Conservation (phyloP, 1,140 invertebrate genomes). For the Drosophila melanogaster region Release_6_plus_ISO1_MT NT_033779.5:8811001-8811500, state of each 20-base stretch:
- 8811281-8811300: conserved; percentile 56
- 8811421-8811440: conserved; percentile 47
- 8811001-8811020: too few relatives aligned
- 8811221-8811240: conserved; percentile 1
- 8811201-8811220: not conserved
- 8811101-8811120: too few relatives aligned
- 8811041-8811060: too few relatives aligned
- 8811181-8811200: not conserved
- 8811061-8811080: too few relatives aligned
- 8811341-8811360: conserved; percentile 52
- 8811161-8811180: too few relatives aligned
- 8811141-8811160: too few relatives aligned
- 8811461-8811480: conserved; percentile 34
- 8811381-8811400: conserved; percentile 77
- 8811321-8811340: conserved; percentile 41
- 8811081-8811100: too few relatives aligned
- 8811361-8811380: conserved; percentile 80
- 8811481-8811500: not conserved
- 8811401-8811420: conserved; percentile 83
- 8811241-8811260: conserved; percentile 68
- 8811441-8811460: conserved; percentile 63
- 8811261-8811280: conserved; percentile 52
- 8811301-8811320: conserved; percentile 67
- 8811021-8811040: too few relatives aligned
- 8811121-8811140: too few relatives aligned